Evolutionary conservation across 53 echinoderm and acorn worm genomes (phyloP), one percentile per base, ranked within the genome.

Genomic region (Patiria pectinifera): DNA sequence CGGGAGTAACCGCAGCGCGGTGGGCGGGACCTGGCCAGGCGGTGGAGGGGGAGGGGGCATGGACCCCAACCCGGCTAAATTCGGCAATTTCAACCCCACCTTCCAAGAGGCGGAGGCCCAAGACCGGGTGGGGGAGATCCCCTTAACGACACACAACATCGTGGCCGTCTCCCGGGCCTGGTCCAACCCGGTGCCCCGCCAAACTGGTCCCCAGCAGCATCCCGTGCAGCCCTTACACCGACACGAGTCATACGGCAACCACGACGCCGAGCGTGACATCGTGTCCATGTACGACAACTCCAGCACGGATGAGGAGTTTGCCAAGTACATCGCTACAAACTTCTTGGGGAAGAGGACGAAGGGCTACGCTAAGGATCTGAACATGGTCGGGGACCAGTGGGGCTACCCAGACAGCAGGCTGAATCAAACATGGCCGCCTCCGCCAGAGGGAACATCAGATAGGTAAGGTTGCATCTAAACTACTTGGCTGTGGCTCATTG

Each of bases 221-320:
- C 70, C 59, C 4, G 48, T 48, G 1, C 94, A 86, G 21, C 89
- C 82, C 12, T 4, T 77, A 59, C 61, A 71, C 23, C 75, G 78
- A 61, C 9, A 19, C 58, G 76, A 82, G 62, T 25, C 81, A 26
- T n/a, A 46, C 21, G 46, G 16, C 69, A 47, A 80, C 45, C 26
- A 69, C 26, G 61, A 80, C 21, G 69, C 69, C 11, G 90, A 90
- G 49, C 19, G 81, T 13, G 81, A 90, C 11, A 90, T 90, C 12
- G 90, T 69, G 8, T 80, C 90, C 11, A 74, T 77, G 72, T 91
- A 81, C 45, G 95, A 95, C 76, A 95, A 92, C 70, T 90, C 80
- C 90, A 94, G 83, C 88, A 97, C 94, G 23, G 95, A 99, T 86
- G 95, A 93, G 8, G 99, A 99, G 74, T 97, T 95, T 89, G 97